These are phyloP conservation scores for Andrena marginata DNA, from an alignment of 2,888 invertebrate species.

Conservation along the genomic window DNA sequence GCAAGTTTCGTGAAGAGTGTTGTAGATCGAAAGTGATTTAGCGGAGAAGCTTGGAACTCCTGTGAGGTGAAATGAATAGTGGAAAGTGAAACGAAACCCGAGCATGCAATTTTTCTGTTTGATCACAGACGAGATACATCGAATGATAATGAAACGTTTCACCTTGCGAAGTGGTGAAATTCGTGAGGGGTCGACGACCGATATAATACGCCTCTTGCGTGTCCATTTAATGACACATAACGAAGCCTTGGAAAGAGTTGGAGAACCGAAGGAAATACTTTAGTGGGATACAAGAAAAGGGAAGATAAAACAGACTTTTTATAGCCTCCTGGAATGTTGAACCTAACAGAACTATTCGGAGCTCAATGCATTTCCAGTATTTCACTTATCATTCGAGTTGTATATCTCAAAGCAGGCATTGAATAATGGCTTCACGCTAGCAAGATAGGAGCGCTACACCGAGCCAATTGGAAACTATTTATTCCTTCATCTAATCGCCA, in stretches of 20 bases:
- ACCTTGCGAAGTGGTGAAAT: constrained; percentile 24
- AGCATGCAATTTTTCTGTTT: constrained; percentile 19
- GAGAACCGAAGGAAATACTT: neutral
- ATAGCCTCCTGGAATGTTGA: neutral
- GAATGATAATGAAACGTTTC: constrained; percentile 40
- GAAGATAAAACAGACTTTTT: too few relatives aligned
- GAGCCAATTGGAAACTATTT: constrained; percentile 34
- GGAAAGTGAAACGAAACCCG: constrained; percentile 39
- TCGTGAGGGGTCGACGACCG: constrained; percentile 10
- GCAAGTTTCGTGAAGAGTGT: too few relatives aligned
- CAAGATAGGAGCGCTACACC: constrained; percentile 24
- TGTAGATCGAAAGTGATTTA: too few relatives aligned
- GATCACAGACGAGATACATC: constrained; percentile 12
- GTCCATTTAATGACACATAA: constrained; percentile 17
- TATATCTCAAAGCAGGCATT: constrained; percentile 4
- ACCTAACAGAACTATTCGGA: neutral
- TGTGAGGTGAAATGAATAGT: constrained; percentile 33
- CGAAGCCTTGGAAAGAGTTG: neutral
- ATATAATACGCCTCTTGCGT: constrained; percentile 4
- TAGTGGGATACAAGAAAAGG: neutral
- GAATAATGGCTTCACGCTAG: constrained; percentile 45
- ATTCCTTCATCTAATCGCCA: constrained; percentile 53
- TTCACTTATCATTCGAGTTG: constrained; percentile 14
- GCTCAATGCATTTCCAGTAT: neutral
- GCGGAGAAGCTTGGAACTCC: neutral